Base-by-base conservation (phyloP, 2,888 invertebrate species). In the Cerceris rybyensis region DNA sequence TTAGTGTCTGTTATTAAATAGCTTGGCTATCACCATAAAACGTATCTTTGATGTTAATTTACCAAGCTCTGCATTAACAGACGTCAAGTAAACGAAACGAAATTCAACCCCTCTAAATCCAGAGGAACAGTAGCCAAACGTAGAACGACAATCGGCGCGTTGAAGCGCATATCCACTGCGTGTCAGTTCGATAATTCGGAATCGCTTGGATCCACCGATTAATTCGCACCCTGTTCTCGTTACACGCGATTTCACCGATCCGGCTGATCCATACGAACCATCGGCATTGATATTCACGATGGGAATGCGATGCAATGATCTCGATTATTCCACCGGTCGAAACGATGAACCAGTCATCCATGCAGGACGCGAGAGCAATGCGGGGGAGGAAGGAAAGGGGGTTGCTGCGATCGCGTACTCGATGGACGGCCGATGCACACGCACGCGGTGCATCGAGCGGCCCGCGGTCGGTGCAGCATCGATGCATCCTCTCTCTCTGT, bases 401-500 rank as follows among this genome's bases (percentile, higher is more conserved):
- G 52, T 59, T 66, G 70, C 66, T 75, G 85, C 83, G 88, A 81
- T 83, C 83, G 85, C 85, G 84, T 83, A 86, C 75, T 71, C 79
- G 71, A 82, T 78, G 83, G 79, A 57, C 63, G 66, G 70, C 75
- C 79, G 79, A 85, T 83, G 86, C 87, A 88, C 89, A 89, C 85
- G 89, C 90, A 90, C 86, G 88, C 85, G 88, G 90, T 83, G 90
- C 90, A 90, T 90, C 86, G 87, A 70, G 83, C 71, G 79, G 69
- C 59, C 59, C 59, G 66, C 43, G 58, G 59, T 66, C 65, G 60
- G 70, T 52, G 64, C 50, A 58, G 55, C 70, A 57, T 28, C 7
- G 64, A 66, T 42, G 69, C 57, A 16, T 5, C 42, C 68, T 43
- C 63, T 46, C 68, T 43, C 63, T 42, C 46, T 55, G 57, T 14